These are phyloP conservation scores for Galemys pyrenaicus DNA, from an alignment of 2,113 vertebrate genomes.

Conservation along the genomic window DNA sequence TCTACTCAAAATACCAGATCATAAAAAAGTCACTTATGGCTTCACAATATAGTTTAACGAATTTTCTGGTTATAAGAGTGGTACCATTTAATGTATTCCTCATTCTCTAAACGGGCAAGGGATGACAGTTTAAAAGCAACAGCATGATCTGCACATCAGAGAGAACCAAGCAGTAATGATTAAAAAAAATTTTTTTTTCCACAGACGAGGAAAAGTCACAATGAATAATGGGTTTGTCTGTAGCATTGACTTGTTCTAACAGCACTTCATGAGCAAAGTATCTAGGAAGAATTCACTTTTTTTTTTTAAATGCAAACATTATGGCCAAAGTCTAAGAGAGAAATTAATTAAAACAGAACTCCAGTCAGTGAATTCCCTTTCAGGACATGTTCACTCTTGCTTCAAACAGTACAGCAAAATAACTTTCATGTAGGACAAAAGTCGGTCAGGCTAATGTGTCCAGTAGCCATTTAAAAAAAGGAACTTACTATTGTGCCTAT, in stretches of 20 bases:
- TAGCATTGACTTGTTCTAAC: conserved; percentile 49
- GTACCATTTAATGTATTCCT: conserved; percentile 28
- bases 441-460: conserved; percentile 3
- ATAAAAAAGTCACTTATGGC: not conserved
- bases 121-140: not conserved
- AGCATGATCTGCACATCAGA: not conserved
- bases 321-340: conserved; percentile 51
- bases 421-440: conserved; percentile 56
- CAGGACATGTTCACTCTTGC: conserved; percentile 66
- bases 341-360: conserved; percentile 61
- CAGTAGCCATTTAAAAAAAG: conserved; percentile 30
- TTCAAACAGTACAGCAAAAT: conserved; percentile 64
- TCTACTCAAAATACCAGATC: not conserved
- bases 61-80: not conserved
- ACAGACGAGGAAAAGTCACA: conserved; percentile 45
- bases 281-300: conserved; percentile 57
- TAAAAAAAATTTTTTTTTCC: not conserved
- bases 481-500: conserved; percentile 33
- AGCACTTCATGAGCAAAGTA: conserved; percentile 46
- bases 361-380: conserved; percentile 59
- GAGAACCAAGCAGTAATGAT: conserved; percentile 42
- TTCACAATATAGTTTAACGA: conserved; percentile 1
- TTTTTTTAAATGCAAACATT: conserved; percentile 43
- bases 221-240: conserved; percentile 58
- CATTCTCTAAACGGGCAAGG: conserved; percentile 20